These are phyloP conservation scores for Laupala kohalensis DNA, from an alignment of 1,140 invertebrate genomes.

Conservation along the genomic window DNA sequence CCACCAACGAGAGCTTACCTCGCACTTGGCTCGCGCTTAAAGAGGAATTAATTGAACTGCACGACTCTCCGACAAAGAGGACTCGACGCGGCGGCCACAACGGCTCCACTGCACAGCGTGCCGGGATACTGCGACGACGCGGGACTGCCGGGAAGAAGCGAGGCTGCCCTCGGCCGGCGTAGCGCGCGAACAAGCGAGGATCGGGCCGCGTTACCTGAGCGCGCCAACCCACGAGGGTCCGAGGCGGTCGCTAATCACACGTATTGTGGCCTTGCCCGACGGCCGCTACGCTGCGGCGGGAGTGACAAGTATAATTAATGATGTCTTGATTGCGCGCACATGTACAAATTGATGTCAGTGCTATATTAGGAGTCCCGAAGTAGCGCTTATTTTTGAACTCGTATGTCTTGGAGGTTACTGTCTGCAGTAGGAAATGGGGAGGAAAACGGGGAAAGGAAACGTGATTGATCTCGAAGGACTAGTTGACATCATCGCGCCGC, in stretches of 20 bases:
- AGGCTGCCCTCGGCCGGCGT: too few species aligned
- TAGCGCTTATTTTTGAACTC: not conserved
- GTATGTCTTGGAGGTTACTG: too few species aligned
- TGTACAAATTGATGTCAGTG: slow-evolving; percentile 13
- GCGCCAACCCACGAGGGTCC: not conserved
- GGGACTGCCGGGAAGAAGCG: too few species aligned
- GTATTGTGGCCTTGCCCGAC: slow-evolving; percentile 10
- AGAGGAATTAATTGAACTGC: slow-evolving; percentile 9
- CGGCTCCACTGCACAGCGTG: too few species aligned
- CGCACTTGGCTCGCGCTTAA: not conserved
- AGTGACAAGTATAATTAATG: slow-evolving; percentile 18
- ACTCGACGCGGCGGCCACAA: too few species aligned
- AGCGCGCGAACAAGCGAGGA: too few species aligned
- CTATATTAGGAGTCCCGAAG: slow-evolving; percentile 9
- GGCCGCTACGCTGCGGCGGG: not conserved
- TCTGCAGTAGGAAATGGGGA: not conserved
- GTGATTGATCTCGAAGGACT: slow-evolving; percentile 7
- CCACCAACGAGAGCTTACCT: not conserved
- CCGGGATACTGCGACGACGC: too few species aligned
- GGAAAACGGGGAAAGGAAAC: not conserved
- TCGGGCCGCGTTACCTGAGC: not conserved
- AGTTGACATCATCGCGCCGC: slow-evolving; percentile 1
- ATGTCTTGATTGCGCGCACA: slow-evolving; percentile 16
- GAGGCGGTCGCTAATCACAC: slow-evolving; percentile 7
- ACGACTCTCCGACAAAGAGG: too few species aligned